phyloP scores from a whole-genome alignment of 2,888 invertebrate genomes.

The Rugalucina vietnamica region DNA sequence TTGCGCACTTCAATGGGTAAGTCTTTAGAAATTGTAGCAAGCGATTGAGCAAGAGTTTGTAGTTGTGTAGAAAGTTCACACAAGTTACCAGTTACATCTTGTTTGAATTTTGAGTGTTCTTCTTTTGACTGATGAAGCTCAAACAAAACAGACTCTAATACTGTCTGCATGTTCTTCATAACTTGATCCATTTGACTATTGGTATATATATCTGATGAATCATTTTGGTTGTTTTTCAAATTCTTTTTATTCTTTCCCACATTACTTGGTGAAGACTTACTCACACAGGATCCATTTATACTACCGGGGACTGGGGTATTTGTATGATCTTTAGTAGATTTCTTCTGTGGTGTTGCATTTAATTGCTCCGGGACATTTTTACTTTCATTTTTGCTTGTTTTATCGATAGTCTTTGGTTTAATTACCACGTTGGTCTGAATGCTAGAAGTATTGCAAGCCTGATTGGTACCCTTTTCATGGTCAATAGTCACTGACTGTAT shows the following conservation, averaged over 20 bases:
- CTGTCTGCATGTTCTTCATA: not conserved
- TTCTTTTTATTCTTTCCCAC: not conserved
- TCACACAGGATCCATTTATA: not conserved
- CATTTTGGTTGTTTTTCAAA: not conserved
- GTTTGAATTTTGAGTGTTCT: not conserved
- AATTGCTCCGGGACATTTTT: not conserved
- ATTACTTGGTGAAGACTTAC: not conserved
- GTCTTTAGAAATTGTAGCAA: not conserved
- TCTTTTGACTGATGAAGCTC: not conserved
- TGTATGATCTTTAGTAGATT: not conserved
- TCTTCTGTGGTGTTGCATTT: not conserved
- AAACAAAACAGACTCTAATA: not conserved
- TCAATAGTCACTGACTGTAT: not conserved
- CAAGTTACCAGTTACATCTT: not conserved
- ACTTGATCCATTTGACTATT: not conserved
- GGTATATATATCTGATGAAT: not conserved
- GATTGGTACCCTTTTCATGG: not conserved
- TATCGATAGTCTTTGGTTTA: not conserved
- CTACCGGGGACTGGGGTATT: not conserved
- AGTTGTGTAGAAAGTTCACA: not conserved
- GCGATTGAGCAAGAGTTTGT: not conserved
- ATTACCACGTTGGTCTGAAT: not conserved
- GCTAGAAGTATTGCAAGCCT: not conserved
- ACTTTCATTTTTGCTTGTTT: not conserved
- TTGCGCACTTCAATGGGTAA: not conserved